These are phyloP conservation scores for Fundulus diaphanus DNA, from an alignment of 2,797 vertebrate genomes.

Conservation along the genomic window DNA sequence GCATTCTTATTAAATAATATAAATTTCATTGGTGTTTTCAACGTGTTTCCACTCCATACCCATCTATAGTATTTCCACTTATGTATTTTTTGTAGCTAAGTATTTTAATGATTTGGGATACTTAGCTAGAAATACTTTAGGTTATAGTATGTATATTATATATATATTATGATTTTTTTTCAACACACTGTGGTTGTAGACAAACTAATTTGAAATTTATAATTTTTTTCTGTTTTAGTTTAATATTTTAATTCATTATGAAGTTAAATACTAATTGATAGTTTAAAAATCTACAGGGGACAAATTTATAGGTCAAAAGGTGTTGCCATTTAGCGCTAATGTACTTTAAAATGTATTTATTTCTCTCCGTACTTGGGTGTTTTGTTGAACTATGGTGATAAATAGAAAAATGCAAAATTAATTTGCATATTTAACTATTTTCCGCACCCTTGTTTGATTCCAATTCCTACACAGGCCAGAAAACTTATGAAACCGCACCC, in stretches of 20 bases:
- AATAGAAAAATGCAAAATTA: neutral
- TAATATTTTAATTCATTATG: neutral
- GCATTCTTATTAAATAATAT: neutral
- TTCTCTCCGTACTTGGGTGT: neutral
- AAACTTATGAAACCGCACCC: neutral
- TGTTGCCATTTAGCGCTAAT: neutral
- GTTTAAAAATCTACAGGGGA: neutral
- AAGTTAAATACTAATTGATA: neutral
- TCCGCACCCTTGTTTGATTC: neutral
- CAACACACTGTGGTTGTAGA: too few species aligned
- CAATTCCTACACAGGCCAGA: neutral
- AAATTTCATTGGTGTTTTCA: neutral
- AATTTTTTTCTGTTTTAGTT: neutral
- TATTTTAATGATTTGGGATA: too few species aligned
- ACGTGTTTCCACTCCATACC: neutral
- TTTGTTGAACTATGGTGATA: neutral
- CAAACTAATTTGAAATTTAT: too few species aligned
- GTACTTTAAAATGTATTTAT: neutral
- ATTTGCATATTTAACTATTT: neutral
- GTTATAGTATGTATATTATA: too few species aligned
- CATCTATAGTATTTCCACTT: too few species aligned
- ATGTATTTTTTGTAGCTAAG: too few species aligned
- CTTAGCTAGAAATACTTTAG: too few species aligned
- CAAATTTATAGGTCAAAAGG: neutral
- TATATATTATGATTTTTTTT: too few species aligned